These are phyloP conservation scores for Bombyx mori DNA, from an alignment of 1,140 invertebrate genomes.

Conservation along the genomic window DNA sequence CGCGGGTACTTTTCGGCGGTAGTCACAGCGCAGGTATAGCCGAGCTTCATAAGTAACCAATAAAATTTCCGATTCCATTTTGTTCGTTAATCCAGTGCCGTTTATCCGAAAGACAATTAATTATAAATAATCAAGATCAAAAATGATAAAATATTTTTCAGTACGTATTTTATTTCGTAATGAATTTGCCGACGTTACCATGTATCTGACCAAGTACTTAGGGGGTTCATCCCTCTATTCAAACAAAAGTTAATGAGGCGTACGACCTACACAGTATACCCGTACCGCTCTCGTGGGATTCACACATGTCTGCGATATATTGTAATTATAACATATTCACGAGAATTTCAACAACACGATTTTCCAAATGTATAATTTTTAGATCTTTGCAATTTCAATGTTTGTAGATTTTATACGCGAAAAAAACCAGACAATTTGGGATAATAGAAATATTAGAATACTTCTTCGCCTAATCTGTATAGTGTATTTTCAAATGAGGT, in stretches of 20 bases:
- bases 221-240: conserved; percentile 56
- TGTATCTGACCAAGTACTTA: conserved; percentile 39
- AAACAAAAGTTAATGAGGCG: conserved; percentile 68
- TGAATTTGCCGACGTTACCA: conserved; percentile 26
- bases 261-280: conserved; percentile 29
- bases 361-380: too few relatives aligned
- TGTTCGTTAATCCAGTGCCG: neutral
- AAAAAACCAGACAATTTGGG: too few relatives aligned
- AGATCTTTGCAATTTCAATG: too few relatives aligned
- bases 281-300: conserved; percentile 20
- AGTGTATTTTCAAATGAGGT: too few relatives aligned
- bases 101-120: neutral
- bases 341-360: too few relatives aligned
- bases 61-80: neutral
- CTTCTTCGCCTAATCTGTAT: too few relatives aligned
- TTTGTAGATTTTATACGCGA: too few relatives aligned
- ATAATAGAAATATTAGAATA: too few relatives aligned
- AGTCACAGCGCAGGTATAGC: too few relatives aligned
- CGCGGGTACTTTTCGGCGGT: too few relatives aligned
- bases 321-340: too few relatives aligned
- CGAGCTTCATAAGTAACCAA: neutral
- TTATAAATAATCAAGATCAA: neutral
- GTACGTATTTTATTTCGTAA: neutral
- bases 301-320: conserved; percentile 8
- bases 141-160: neutral